Evolutionary conservation across 2,113 vertebrate genomes (phyloP).

Genomic region (Dissostichus mawsoni): DNA sequence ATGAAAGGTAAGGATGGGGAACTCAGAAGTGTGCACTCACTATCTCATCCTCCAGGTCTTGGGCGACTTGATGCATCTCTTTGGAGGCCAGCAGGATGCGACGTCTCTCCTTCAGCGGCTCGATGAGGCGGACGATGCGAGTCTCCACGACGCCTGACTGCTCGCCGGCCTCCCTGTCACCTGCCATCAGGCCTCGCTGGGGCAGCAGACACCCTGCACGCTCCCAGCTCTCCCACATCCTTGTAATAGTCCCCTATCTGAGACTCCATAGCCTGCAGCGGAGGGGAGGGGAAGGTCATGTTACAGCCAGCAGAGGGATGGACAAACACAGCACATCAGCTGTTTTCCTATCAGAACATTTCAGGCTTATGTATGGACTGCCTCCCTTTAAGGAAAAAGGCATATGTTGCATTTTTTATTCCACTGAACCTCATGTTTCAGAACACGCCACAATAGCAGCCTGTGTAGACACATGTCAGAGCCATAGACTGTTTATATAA

Average conservation of each 20-base stretch:
- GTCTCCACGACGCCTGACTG: conserved; percentile 84
- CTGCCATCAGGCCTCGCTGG: conserved; percentile 85
- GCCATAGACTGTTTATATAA: background rate
- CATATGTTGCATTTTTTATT: conserved; percentile 53
- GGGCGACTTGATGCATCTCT: conserved; percentile 93
- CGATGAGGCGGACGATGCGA: conserved; percentile 88
- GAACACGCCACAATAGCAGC: background rate
- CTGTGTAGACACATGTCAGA: conserved; percentile 21
- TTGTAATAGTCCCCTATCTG: conserved; percentile 90
- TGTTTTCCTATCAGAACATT: conserved; percentile 41
- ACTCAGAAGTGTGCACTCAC: conserved; percentile 80
- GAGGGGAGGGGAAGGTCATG: conserved; percentile 48
- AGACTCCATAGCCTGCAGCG: conserved; percentile 88
- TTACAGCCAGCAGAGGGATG: conserved; percentile 48
- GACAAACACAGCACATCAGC: conserved; percentile 42
- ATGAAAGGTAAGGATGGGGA: background rate
- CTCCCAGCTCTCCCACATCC: conserved; percentile 82
- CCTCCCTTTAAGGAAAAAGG: conserved; percentile 30
- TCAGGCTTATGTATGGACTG: conserved; percentile 51
- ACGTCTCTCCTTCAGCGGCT: conserved; percentile 89
- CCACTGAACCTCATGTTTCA: conserved; percentile 29
- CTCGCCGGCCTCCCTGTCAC: conserved; percentile 83
- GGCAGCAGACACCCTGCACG: conserved; percentile 85
- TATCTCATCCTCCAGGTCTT: conserved; percentile 94
- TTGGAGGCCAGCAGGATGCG: conserved; percentile 90